Base-by-base conservation (phyloP, 2,888 invertebrate genomes). In the Plagodis dolabraria region DNA sequence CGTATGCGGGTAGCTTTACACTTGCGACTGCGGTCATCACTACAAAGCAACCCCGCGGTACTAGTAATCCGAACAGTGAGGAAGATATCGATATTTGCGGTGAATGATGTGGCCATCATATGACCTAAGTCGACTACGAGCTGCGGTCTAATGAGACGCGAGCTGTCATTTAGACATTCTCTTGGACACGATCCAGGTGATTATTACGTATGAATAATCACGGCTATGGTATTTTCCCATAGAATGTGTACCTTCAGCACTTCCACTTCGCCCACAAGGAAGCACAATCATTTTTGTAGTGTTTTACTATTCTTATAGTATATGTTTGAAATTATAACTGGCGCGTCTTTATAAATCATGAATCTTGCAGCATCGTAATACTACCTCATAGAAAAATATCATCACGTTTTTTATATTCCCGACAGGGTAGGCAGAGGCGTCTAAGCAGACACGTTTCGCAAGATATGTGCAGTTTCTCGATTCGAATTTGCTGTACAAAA, bases 31-130 rank as follows among this genome's bases (percentile, higher is more conserved):
- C 86, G 88, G 86, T 81, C 84, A 82, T 77, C 83, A 79, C 79
- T 76, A 80, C 80, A 78, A 80, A 83, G 74, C 85, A 82, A 80
- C 83, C 83, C 84, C 81, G 79, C 71, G 78, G 78, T 70, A 60
- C 22, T 6, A 82, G 90, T 90, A 92, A 92, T 87, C 79, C 86
- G 86, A 89, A 88, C 91, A 79, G 78, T 74, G 78, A 76, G 77
- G 77, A 83, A 81, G 86, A 90, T 90, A 92, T 91, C 86, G 82
- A 87, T 90, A 82, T 87, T 87, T 89, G 92, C 83, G 91, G 90
- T 89, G 83, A 86, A 87, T 79, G 80, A 80, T 71, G 79, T 75
- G 79, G 75, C 76, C 83, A 79, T 81, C 82, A 79, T 77, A 77
- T 81, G 81, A 85, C 83, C 72, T 75, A 73, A 75, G 74, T 55